Conservation (phyloP, 2,797 vertebrate genomes). For the Clarias fuscus region DNA sequence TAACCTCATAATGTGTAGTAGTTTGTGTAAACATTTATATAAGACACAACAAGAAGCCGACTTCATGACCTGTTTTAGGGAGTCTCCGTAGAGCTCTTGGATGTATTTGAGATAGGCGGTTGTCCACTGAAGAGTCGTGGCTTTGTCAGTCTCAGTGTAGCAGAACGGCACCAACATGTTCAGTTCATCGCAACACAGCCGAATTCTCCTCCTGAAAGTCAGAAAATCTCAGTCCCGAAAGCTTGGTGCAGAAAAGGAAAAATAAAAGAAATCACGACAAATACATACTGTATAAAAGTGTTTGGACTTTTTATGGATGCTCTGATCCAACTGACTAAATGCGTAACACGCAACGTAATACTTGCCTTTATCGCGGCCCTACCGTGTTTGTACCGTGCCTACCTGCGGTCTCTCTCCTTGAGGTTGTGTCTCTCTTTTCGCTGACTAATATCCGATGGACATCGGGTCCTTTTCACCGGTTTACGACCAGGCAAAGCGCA, state of each 20-base stretch:
- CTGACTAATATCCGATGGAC: constrained; percentile 64
- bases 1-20: not conserved
- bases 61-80: constrained; percentile 81
- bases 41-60: not conserved
- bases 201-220: constrained; percentile 83
- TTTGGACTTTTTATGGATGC: not conserved
- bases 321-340: not conserved
- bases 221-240: constrained; percentile 1
- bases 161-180: constrained; percentile 92
- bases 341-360: not conserved
- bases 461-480: constrained; percentile 55
- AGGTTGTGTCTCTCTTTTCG: constrained; percentile 86
- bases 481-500: constrained; percentile 49
- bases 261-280: too few species aligned
- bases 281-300: too few species aligned
- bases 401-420: constrained; percentile 76
- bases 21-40: not conserved
- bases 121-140: constrained; percentile 89
- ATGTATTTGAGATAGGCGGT: constrained; percentile 88
- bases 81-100: constrained; percentile 79
- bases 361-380: not conserved
- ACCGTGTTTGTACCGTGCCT: not conserved
- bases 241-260: too few species aligned
- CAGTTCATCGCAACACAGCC: constrained; percentile 89
- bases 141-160: constrained; percentile 84